Conservation (phyloP, 2,113 vertebrate species). For the Antechinus flavipes region DNA sequence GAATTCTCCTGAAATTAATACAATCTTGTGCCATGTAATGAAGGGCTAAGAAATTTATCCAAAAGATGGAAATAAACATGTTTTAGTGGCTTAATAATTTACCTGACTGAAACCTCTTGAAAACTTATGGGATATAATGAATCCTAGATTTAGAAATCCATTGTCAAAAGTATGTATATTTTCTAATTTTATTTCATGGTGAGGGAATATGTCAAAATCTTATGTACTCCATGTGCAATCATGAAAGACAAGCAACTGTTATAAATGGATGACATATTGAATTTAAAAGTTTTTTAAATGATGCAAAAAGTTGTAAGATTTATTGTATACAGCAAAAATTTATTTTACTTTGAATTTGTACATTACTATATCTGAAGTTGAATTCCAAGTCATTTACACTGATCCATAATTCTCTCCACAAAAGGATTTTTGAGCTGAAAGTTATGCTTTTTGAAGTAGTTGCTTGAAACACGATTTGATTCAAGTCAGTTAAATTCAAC, state of each 20-base stretch:
- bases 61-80: not conserved
- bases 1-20: not conserved
- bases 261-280: not conserved
- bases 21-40: not conserved
- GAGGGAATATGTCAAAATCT: not conserved
- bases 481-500: conserved; percentile 23
- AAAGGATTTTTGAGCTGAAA: not conserved
- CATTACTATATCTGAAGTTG: not conserved
- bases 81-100: not conserved
- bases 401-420: not conserved
- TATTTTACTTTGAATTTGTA: not conserved
- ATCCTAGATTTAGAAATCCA: not conserved
- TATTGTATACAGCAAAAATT: not conserved
- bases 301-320: not conserved
- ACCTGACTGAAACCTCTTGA: not conserved
- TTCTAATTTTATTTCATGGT: not conserved
- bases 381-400: not conserved
- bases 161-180: not conserved
- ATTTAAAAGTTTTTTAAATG: not conserved
- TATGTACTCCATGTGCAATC: not conserved
- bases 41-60: not conserved
- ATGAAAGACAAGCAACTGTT: not conserved
- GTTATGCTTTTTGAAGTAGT: not conserved
- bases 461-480: not conserved
- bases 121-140: not conserved